These are phyloP conservation scores for Odontamblyopus rebecca DNA, from an alignment of 2,797 vertebrate species.

Conservation along the genomic window DNA sequence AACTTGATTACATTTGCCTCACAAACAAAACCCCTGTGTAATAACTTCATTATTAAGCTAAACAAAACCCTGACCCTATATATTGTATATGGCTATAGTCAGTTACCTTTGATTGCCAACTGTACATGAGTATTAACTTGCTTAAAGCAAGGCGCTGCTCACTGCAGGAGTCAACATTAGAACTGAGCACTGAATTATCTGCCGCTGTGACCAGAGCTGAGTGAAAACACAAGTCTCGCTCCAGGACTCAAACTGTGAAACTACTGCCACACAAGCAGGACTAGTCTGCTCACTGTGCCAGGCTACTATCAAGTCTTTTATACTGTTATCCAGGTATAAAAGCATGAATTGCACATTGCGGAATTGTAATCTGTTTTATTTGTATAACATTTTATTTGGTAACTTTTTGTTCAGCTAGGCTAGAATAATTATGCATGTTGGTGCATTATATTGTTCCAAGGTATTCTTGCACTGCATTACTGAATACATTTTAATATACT, in stretches of 20 bases:
- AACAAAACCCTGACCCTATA: too few relatives aligned
- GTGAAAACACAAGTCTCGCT: conserved; percentile 16
- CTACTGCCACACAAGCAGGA: background rate
- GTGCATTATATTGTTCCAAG: background rate
- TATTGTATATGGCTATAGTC: too few relatives aligned
- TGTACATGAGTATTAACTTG: background rate
- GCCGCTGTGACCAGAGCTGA: conserved; percentile 9
- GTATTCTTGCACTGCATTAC: background rate
- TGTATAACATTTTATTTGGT: background rate
- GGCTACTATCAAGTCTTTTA: background rate
- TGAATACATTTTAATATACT: background rate
- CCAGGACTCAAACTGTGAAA: conserved; percentile 9
- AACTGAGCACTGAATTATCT: conserved; percentile 28
- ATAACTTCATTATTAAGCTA: background rate
- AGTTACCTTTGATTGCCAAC: background rate
- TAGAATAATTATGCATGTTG: too few relatives aligned
- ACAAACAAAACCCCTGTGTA: background rate
- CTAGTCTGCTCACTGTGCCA: background rate
- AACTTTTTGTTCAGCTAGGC: background rate
- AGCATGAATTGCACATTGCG: too few relatives aligned
- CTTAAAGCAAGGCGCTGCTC: background rate
- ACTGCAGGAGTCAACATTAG: conserved; percentile 18
- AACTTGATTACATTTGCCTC: background rate
- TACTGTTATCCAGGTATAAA: background rate
- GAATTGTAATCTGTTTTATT: too few relatives aligned